Evolutionary conservation across 2,113 vertebrate species (phyloP), one percentile per base, ranked within the genome.

Genomic region (Coregonus clupeaformis): DNA sequence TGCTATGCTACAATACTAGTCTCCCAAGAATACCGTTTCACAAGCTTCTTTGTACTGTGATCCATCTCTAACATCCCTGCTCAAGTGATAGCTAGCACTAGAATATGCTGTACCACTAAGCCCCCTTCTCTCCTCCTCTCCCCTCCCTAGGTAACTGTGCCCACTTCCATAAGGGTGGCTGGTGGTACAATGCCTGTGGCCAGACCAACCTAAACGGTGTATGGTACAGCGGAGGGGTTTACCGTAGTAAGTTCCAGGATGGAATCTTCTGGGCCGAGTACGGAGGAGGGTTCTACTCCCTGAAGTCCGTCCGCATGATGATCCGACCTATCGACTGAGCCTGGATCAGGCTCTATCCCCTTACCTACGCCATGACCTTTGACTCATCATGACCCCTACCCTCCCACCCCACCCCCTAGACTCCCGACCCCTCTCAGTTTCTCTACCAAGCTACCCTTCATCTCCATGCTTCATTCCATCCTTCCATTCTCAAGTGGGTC

Each of bases 261-360:
- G 98, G 98, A 4, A 94, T 98, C 80, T 99, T 98, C 79, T 99
- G 98, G 98, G 98, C 97, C 0, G 98, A 98, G 29, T 99, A 99
- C 25, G 93, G 97, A 36, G 97, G 98, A 36, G 98, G 98, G 0
- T 99, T 96, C 78, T 99, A 99, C 83, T 99, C 98, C 24, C 84
- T 99, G 74, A 96, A 95, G 90, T 93, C 95, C 6, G 94, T 95
- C 62, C 95, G 95, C 68, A 97, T 99, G 94, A 94, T 99, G 96
- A 94, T 99, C 79, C 95, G 97, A 82, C 97, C 96, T 2, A 98
- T 99, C 67, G 97, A 99, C 86, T 99, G 83, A 83, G 68, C 1
- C 55, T 2, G 6, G 47, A 49, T n/a, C 20, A 29, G n/a, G 27
- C 30, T 27, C 71, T 9, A 60, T 22, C 69, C 60, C 73, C 12